phyloP scores from a whole-genome alignment of 2,113 vertebrate genomes.

The Capra hircus region DNA sequence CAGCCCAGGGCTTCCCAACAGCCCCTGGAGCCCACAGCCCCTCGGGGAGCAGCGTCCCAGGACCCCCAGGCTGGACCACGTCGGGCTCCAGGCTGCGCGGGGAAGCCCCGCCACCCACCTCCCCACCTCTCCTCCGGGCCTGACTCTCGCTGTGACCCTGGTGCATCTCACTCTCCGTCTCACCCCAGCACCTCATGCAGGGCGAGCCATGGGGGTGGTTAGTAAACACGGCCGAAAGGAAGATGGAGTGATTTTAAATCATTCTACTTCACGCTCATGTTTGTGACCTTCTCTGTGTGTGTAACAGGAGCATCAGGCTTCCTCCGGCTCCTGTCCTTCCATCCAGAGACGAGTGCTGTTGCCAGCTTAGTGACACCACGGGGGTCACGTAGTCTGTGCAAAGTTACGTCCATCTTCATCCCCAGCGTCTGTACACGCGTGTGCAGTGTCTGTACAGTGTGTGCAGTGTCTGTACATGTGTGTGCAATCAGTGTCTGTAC shows the following conservation, averaged over 20 bases:
- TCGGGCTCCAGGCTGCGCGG: fast-evolving
- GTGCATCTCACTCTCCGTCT: neutral
- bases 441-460: too few relatives aligned
- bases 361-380: neutral
- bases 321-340: neutral
- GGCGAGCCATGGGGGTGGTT: neutral
- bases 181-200: neutral
- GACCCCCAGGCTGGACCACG: fast-evolving
- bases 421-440: neutral
- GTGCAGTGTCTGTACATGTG: fast-evolving
- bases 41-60: fast-evolving
- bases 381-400: neutral
- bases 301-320: too few relatives aligned
- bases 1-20: neutral
- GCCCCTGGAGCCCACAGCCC: neutral
- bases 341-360: neutral
- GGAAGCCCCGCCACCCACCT: too few relatives aligned
- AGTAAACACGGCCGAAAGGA: neutral
- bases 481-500: too few relatives aligned
- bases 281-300: neutral
- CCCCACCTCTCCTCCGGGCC: neutral
- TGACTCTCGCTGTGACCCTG: neutral
- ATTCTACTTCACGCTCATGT: neutral
- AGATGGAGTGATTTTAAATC: neutral
- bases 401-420: neutral